Evolutionary conservation across 2,113 vertebrate species (phyloP), one percentile per base, ranked within the genome.

Genomic region (Coregonus clupeaformis): DNA sequence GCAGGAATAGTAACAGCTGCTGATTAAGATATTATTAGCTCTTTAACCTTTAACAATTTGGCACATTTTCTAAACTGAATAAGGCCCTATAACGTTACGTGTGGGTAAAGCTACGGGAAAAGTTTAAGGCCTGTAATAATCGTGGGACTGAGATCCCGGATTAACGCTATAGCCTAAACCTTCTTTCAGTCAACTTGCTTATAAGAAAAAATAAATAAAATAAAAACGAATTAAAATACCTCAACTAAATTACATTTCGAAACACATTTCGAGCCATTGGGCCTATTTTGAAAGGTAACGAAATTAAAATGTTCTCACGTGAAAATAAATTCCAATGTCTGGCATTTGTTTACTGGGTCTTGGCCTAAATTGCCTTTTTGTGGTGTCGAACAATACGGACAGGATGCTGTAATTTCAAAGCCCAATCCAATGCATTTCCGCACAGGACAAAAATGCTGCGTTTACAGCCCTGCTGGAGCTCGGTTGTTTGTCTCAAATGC

Each of bases 401-500:
- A 94, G 95, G 94, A 95, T 94, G 91, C 93, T 90, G 83, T 91
- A 84, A 92, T 95, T 95, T 93, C 93, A 93, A 95, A 95, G 93
- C 83, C 90, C 89, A 87, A 94, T 86, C 91, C 88, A 91, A 88
- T 93, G 92, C 94, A 94, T 94, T 97, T 98, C 95, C 96, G 94
- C 92, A 93, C 75, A 77, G 88, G 83, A 88, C 89, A 90, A 90
- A 92, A 94, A 94, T 91, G 93, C 93, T 90, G 84, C 84, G 96
- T 93, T 98, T 97, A 98, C 93, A 94, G 86, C 94, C 93, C 93
- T 94, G 94, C 93, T 95, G 95, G 93, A 95, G 93, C 94, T 94
- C 86, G 91, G 93, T 91, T 94, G 94, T 95, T 94, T 94, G 92
- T 92, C 93, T 93, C 95, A 94, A 97, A 96, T 95, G 91, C 94